Evolutionary conservation across 2,797 vertebrate species (phyloP).

Genomic region (Sphenopsis melanotis): DNA sequence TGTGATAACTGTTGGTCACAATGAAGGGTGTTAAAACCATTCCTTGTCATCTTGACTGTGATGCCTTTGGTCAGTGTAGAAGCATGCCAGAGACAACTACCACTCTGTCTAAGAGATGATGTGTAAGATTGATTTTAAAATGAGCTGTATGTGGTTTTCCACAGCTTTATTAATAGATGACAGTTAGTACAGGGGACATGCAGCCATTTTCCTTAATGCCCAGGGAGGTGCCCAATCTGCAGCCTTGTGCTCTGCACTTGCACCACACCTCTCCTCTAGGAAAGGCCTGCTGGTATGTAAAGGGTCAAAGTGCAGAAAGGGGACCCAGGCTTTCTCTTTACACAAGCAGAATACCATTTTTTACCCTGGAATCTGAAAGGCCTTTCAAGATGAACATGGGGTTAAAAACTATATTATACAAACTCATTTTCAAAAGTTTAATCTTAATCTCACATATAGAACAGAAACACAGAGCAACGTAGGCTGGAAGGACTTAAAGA

Average conservation of each 20-base stretch:
- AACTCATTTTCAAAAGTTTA: neutral
- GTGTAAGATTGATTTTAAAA: neutral
- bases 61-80: neutral
- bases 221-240: neutral
- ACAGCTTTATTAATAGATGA: neutral
- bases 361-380: neutral
- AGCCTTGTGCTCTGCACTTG: neutral
- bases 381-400: neutral
- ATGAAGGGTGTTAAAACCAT: neutral
- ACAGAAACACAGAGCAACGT: neutral
- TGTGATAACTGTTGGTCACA: neutral
- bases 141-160: neutral
- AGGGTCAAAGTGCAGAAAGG: neutral
- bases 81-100: neutral
- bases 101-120: neutral
- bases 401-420: neutral
- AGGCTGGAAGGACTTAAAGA: neutral
- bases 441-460: neutral
- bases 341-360: neutral
- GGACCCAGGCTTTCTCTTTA: neutral
- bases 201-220: neutral
- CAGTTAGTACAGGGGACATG: neutral
- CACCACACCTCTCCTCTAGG: neutral
- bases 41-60: neutral
- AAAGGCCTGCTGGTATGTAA: neutral